Conservation (phyloP, 2,797 vertebrate species). For the Paedocypris micromegethes region DNA sequence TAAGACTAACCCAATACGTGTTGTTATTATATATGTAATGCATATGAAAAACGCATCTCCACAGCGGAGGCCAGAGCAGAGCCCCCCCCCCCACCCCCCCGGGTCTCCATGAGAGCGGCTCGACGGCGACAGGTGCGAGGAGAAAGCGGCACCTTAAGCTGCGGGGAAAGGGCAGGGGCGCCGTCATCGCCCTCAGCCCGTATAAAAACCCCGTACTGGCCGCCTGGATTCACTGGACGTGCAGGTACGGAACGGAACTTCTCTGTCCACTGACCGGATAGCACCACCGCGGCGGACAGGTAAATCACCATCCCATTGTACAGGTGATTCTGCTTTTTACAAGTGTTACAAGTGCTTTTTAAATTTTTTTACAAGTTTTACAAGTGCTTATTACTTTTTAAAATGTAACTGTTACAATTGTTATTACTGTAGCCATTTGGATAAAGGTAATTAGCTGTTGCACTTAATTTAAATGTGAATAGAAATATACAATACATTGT, state of each 20-base stretch:
- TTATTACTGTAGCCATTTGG: too few species aligned
- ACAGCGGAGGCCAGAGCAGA: constrained; percentile 13
- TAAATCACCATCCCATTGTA: background rate
- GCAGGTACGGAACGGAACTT: constrained; percentile 19
- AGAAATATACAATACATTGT: too few species aligned
- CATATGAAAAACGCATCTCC: constrained; percentile 18
- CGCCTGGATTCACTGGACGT: constrained; percentile 29
- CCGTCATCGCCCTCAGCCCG: constrained; percentile 21
- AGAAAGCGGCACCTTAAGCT: constrained; percentile 27
- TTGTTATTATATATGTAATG: too few species aligned
- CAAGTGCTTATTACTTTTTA: too few species aligned
- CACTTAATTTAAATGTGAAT: too few species aligned
- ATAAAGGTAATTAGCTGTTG: too few species aligned
- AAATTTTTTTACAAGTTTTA: too few species aligned
- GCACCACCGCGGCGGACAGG: constrained; percentile 8
- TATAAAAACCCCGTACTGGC: constrained; percentile 45
- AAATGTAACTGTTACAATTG: too few species aligned
- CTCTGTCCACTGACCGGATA: background rate
- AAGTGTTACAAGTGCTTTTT: too few species aligned
- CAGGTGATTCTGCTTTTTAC: too few species aligned
- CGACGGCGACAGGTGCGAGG: constrained; percentile 33
- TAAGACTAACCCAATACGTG: too few species aligned
- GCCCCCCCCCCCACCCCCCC: constrained; percentile 2
- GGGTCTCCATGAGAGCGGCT: constrained; percentile 34
- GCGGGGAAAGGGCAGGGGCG: constrained; percentile 25